Conservation (phyloP, 1,140 invertebrate species). For the Pseudomyrmex pallidus region DNA sequence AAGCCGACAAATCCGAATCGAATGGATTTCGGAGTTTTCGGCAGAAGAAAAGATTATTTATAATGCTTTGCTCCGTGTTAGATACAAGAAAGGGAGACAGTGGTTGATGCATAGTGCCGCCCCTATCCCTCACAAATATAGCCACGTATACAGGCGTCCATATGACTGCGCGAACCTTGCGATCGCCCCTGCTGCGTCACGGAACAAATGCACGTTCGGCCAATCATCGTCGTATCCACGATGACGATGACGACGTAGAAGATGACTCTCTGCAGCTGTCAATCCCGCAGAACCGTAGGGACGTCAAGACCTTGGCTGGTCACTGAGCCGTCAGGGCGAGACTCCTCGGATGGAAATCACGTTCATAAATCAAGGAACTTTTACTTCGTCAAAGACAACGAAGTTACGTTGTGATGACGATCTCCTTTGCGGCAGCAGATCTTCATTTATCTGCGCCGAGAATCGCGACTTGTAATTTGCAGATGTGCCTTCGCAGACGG, state of each 20-base stretch:
- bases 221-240: slow-evolving; percentile 76
- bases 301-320: slow-evolving; percentile 65
- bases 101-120: slow-evolving; percentile 50
- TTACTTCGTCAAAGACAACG: slow-evolving; percentile 58
- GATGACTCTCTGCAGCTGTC: slow-evolving; percentile 80
- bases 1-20: not conserved
- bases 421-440: slow-evolving; percentile 41
- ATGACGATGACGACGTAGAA: slow-evolving; percentile 76
- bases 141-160: slow-evolving; percentile 34
- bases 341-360: slow-evolving; percentile 51
- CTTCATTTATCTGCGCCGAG: slow-evolving; percentile 45
- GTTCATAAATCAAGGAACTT: slow-evolving; percentile 58
- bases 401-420: slow-evolving; percentile 51
- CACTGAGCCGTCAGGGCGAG: slow-evolving; percentile 52
- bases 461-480: slow-evolving; percentile 49
- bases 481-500: not conserved
- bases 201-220: slow-evolving; percentile 81
- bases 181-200: slow-evolving; percentile 82
- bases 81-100: slow-evolving; percentile 52
- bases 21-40: slow-evolving; percentile 18
- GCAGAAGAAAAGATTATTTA: slow-evolving; percentile 47
- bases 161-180: slow-evolving; percentile 52
- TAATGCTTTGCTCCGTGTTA: slow-evolving; percentile 14
- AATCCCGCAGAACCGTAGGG: slow-evolving; percentile 67
- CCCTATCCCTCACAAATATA: slow-evolving; percentile 57